Evolutionary conservation across 2,888 invertebrate species (phyloP).

Genomic region (Pachydiplax longipennis): DNA sequence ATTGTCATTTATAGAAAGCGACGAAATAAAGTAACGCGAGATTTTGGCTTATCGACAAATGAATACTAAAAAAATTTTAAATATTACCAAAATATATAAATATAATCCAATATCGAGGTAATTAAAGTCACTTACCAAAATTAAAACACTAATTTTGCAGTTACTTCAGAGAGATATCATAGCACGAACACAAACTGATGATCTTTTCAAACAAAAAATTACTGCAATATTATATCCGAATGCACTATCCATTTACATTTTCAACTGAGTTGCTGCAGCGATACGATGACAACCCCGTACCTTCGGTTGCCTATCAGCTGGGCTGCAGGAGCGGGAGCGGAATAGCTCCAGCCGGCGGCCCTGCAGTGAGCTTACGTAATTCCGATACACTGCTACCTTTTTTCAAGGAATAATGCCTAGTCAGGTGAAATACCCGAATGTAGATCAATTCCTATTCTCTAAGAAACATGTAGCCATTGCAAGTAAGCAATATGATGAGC

Average conservation of each 20-base stretch:
- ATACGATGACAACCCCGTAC: background rate
- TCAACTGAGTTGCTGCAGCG: background rate
- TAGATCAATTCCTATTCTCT: background rate
- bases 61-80: no score
- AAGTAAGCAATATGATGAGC: no score
- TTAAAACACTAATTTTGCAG: background rate
- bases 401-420: background rate
- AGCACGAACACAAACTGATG: background rate
- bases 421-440: background rate
- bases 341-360: conserved; percentile 43
- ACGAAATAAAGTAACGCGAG: background rate
- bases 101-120: no score
- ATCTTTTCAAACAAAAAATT: background rate
- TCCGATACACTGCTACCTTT: background rate
- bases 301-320: conserved; percentile 26
- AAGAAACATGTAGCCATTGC: background rate
- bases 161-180: background rate
- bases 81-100: no score
- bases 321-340: conserved; percentile 38
- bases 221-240: background rate
- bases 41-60: background rate
- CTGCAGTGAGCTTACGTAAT: conserved; percentile 41
- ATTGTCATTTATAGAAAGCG: background rate
- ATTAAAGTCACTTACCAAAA: background rate
- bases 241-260: background rate